These are phyloP conservation scores for Graphium colonna DNA, from an alignment of 2,888 invertebrate species.

Conservation along the genomic window DNA sequence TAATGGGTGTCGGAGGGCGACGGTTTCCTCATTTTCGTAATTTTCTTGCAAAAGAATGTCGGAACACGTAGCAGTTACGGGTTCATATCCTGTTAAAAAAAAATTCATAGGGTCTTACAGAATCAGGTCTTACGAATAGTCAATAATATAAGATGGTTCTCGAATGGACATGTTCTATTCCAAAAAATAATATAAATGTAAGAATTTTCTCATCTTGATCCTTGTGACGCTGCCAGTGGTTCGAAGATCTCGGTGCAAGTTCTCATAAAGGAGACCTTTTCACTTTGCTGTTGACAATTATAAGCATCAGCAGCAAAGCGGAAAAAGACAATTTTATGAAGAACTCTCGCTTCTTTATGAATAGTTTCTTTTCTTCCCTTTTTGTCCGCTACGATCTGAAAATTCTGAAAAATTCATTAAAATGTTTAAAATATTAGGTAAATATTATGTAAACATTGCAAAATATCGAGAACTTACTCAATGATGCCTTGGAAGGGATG, in stretches of 20 bases:
- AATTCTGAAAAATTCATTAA: background rate
- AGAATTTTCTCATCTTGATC: constrained; percentile 15
- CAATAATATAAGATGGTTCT: too few species aligned
- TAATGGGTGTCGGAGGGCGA: too few species aligned
- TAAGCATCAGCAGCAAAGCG: constrained; percentile 79
- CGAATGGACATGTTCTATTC: too few species aligned
- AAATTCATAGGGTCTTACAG: too few species aligned
- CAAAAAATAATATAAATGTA: constrained; percentile 7
- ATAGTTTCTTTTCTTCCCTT: constrained; percentile 33
- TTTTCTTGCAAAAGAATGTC: too few species aligned
- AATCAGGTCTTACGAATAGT: too few species aligned
- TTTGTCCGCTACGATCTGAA: constrained; percentile 2
- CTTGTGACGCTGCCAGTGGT: background rate
- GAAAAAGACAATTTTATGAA: constrained; percentile 80
- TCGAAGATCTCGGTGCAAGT: constrained; percentile 45
- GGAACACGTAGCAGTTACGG: too few species aligned
- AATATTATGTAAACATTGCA: too few species aligned
- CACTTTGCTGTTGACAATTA: constrained; percentile 77
- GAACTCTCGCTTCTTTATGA: constrained; percentile 53
- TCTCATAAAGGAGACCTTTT: constrained; percentile 81
- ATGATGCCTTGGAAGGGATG: too few species aligned
- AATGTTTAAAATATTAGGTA: background rate
- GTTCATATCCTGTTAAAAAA: too few species aligned
- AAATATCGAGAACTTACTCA: too few species aligned
- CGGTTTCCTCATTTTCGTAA: too few species aligned